These are phyloP conservation scores for Cepaea nemoralis DNA, from an alignment of 1,140 invertebrate species.

Conservation along the genomic window DNA sequence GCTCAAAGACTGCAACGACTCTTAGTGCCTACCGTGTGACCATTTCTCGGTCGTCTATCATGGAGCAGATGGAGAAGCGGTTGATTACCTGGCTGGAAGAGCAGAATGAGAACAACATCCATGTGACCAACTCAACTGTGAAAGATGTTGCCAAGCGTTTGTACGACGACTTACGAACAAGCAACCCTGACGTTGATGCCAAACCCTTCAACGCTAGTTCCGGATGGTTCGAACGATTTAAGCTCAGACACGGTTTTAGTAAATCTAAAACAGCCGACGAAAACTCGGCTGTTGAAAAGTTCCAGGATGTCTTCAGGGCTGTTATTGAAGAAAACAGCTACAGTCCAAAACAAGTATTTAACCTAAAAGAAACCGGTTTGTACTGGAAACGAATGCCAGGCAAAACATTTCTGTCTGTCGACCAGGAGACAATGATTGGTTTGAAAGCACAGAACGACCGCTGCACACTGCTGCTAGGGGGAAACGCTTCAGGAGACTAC, in stretches of 20 bases:
- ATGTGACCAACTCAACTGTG: not conserved
- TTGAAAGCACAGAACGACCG: not conserved
- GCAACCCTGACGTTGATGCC: not conserved
- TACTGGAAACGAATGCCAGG: not conserved
- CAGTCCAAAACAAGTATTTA: not conserved
- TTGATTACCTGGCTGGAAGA: not conserved
- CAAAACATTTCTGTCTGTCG: not conserved
- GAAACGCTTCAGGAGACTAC: conserved; percentile 30
- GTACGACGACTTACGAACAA: not conserved
- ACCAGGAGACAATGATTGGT: not conserved
- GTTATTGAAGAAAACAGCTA: not conserved
- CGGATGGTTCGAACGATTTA: not conserved
- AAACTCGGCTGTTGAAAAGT: not conserved
- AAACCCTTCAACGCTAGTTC: conserved; percentile 5
- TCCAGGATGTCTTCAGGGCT: not conserved
- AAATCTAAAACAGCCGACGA: not conserved
- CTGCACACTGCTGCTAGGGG: conserved; percentile 4
- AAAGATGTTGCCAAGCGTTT: not conserved
- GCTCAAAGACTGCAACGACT: not conserved
- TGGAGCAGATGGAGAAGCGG: not conserved
- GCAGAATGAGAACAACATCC: not conserved
- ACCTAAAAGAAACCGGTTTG: not conserved
- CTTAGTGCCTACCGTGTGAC: not conserved
- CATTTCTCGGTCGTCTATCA: not conserved
- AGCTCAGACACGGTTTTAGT: not conserved